A percentile compares a stretch with the other conserved stretches of the same genome.
Evolutionary conservation across 2,797 vertebrate genomes (phyloP).

Genomic region (Danio choprae): DNA sequence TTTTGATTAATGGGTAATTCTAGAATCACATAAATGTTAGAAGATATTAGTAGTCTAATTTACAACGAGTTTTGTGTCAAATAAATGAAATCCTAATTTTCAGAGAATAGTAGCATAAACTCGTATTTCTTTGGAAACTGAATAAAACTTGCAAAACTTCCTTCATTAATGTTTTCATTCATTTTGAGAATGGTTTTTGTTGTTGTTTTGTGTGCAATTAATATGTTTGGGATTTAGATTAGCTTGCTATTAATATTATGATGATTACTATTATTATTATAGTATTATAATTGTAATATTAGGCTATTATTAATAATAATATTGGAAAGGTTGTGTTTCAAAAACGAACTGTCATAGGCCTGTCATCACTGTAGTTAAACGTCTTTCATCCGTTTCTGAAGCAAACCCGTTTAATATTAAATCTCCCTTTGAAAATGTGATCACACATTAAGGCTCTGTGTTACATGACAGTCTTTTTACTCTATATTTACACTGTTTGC

Average conservation of each 20-base stretch:
- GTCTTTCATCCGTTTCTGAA: constrained; percentile 10
- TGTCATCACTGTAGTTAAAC: constrained; percentile 1
- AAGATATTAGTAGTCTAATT: not conserved
- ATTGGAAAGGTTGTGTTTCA: not conserved
- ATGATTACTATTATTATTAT: constrained; percentile 2
- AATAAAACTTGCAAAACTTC: not conserved
- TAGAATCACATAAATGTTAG: not conserved
- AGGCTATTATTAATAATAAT: not conserved
- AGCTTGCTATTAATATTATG: not conserved
- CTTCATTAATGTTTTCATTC: not conserved
- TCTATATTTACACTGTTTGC: constrained; percentile 8
- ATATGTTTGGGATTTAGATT: not conserved
- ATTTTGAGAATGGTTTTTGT: not conserved
- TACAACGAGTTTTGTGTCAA: not conserved
- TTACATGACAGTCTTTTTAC: not conserved
- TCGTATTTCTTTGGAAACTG: constrained; percentile 7
- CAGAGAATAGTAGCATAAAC: not conserved
- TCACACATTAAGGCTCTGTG: not conserved
- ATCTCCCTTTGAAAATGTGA: not conserved
- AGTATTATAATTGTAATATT: not conserved
- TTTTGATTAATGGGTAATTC: not conserved
- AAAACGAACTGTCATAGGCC: not conserved
- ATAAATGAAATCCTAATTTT: not conserved
- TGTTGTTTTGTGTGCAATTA: not conserved
- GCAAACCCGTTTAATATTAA: constrained; percentile 3